These are phyloP conservation scores for Hoplias malabaricus DNA, from an alignment of 2,113 vertebrate genomes.

Conservation along the genomic window DNA sequence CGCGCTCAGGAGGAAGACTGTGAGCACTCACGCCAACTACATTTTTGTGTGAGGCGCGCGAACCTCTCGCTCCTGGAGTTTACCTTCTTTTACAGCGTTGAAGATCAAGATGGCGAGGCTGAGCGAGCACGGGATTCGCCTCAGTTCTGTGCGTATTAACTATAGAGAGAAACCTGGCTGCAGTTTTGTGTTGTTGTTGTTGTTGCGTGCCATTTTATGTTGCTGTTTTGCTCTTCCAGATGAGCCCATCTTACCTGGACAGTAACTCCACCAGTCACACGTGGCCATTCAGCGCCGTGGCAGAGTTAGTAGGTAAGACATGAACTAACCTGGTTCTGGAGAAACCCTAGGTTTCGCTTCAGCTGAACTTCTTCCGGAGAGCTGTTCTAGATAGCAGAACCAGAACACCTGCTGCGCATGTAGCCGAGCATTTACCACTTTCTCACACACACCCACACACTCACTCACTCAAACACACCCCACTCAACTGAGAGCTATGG, in stretches of 20 bases:
- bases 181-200: neutral
- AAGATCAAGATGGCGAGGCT: constrained; percentile 68
- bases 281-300: constrained; percentile 82
- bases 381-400: neutral
- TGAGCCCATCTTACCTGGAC: constrained; percentile 79
- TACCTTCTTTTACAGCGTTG: neutral
- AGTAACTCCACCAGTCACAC: constrained; percentile 80
- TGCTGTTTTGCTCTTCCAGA: constrained; percentile 59
- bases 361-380: neutral
- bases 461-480: no score
- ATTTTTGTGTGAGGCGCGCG: neutral
- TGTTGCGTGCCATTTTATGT: neutral
- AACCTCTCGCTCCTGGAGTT: neutral
- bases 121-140: constrained; percentile 73
- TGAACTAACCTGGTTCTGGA: neutral
- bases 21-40: no score
- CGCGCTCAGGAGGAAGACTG: neutral
- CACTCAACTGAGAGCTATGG: no score
- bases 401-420: neutral
- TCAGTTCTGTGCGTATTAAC: constrained; percentile 72
- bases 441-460: no score
- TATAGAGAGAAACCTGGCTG: neutral
- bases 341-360: neutral
- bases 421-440: neutral
- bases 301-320: constrained; percentile 70